phyloP scores from a whole-genome alignment of 1,140 invertebrate species.

The Antheraea pernyi region DNA sequence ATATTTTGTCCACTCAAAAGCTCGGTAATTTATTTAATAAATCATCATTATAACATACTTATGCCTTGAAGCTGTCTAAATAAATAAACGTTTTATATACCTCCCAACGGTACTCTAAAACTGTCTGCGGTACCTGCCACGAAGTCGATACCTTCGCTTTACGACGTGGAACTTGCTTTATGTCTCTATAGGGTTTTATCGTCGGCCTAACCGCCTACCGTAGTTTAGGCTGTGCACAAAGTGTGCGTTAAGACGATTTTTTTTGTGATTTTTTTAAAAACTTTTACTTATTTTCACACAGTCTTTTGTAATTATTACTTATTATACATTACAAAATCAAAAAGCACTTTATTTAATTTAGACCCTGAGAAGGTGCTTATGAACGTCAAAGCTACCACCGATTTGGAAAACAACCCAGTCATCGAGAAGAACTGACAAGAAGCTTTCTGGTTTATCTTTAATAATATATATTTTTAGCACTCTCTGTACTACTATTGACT shows the following conservation, averaged over 20 bases:
- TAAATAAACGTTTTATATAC: constrained; percentile 4
- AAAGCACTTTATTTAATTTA: too few species aligned
- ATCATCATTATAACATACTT: not conserved
- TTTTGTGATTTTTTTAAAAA: not conserved
- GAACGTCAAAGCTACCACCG: too few species aligned
- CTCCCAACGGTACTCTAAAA: constrained; percentile 8
- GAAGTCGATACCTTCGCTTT: constrained; percentile 15
- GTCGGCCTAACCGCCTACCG: not conserved
- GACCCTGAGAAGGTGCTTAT: too few species aligned
- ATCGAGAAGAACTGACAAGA: too few species aligned
- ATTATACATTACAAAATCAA: too few species aligned
- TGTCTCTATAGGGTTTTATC: constrained; percentile 19
- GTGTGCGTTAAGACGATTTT: not conserved
- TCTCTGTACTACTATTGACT: too few species aligned
- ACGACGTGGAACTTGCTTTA: constrained; percentile 24
- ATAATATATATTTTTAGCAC: too few species aligned
- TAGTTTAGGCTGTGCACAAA: not conserved
- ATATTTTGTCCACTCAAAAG: not conserved
- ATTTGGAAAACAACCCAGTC: too few species aligned
- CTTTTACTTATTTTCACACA: not conserved
- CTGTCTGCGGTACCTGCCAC: constrained; percentile 7
- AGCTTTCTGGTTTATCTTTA: too few species aligned
- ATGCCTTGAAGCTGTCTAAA: not conserved
- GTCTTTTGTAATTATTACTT: too few species aligned
- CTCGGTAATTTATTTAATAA: not conserved